These are phyloP conservation scores for Salminus brasiliensis DNA, from an alignment of 2,113 vertebrate species.

Conservation along the genomic window DNA sequence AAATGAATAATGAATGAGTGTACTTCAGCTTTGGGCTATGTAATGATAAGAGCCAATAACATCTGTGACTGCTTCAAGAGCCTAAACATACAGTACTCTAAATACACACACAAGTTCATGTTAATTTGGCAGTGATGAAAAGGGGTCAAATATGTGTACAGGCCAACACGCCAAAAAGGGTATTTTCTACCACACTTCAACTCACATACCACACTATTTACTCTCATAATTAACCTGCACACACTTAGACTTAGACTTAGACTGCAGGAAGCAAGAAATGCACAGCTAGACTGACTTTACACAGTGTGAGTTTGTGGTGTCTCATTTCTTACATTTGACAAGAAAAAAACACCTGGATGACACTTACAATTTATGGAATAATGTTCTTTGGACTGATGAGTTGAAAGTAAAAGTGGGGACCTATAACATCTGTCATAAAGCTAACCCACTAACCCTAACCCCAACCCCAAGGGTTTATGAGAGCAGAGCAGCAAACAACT, in stretches of 20 bases:
- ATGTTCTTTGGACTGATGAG: too few species aligned
- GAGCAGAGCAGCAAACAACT: too few species aligned
- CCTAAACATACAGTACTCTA: constrained; percentile 64
- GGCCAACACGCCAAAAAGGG: neutral
- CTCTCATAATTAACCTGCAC: neutral
- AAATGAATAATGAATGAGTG: constrained; percentile 69
- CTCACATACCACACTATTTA: neutral
- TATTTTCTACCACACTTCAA: neutral
- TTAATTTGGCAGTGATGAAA: constrained; percentile 33
- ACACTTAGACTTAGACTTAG: neutral
- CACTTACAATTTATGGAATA: too few species aligned
- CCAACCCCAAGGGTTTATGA: too few species aligned
- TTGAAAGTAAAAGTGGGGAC: too few species aligned
- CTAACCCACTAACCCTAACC: too few species aligned
- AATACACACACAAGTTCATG: constrained; percentile 56
- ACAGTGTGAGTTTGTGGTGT: too few species aligned
- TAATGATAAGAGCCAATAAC: constrained; percentile 50
- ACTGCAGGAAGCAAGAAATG: neutral
- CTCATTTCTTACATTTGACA: too few species aligned
- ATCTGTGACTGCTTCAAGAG: constrained; percentile 46
- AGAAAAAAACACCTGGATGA: too few species aligned
- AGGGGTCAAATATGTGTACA: constrained; percentile 4
- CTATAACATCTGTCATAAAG: too few species aligned
- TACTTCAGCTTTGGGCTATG: constrained; percentile 63
- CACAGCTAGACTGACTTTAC: too few species aligned